Conservation (phyloP, 2,797 vertebrate genomes). For the Lophotriccus pileatus region DNA sequence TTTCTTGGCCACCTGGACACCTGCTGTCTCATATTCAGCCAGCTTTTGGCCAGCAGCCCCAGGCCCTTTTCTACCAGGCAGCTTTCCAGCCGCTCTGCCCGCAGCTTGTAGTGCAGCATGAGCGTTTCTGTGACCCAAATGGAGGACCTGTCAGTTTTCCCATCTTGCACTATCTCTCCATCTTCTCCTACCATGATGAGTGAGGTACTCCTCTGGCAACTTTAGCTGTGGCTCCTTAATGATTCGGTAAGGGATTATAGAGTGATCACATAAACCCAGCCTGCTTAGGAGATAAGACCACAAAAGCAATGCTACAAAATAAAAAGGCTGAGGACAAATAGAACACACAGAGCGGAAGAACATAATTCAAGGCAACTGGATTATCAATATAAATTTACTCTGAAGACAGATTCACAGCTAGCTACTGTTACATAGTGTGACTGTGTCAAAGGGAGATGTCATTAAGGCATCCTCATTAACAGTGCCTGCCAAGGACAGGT, state of each 20-base stretch:
- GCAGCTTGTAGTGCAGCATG: neutral
- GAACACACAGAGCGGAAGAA: neutral
- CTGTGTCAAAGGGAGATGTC: conserved; percentile 6
- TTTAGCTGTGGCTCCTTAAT: neutral
- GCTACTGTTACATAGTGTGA: neutral
- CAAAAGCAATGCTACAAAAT: neutral
- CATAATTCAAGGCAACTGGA: conserved; percentile 1
- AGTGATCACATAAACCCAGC: neutral
- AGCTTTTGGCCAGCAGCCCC: neutral
- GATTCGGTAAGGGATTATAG: neutral
- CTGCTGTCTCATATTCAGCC: neutral
- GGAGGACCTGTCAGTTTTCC: neutral
- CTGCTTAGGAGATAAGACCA: neutral
- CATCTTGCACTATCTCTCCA: neutral
- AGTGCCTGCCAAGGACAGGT: conserved; percentile 11
- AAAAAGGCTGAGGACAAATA: neutral
- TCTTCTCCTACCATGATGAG: neutral
- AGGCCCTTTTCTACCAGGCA: accelerated
- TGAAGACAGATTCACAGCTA: conserved; percentile 20
- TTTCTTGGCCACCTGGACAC: neutral
- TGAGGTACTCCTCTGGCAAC: neutral
- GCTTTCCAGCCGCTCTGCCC: neutral
- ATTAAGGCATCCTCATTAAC: conserved; percentile 28
- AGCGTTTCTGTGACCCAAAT: neutral
- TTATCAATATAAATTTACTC: conserved; percentile 35